phyloP scores from a whole-genome alignment of 1,140 invertebrate genomes.

The Whitmania pigra region DNA sequence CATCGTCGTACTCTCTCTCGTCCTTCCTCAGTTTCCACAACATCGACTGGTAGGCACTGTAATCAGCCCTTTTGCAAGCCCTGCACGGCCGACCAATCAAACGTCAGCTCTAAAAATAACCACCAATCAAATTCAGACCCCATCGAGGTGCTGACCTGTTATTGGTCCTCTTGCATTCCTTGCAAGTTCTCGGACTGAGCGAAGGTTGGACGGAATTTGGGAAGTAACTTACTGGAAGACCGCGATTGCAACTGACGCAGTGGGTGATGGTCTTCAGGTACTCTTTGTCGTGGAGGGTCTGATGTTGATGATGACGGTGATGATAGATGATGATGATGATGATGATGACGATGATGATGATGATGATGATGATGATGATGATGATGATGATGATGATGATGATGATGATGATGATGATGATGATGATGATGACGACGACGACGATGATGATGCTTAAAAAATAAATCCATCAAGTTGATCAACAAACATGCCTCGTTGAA shows the following conservation, averaged over 20 bases:
- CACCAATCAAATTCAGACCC: no score
- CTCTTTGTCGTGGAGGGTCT: background rate
- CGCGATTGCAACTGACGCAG: background rate
- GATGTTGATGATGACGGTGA: background rate
- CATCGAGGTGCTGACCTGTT: background rate
- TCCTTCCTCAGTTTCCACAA: background rate
- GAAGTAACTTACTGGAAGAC: background rate
- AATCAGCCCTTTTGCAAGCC: background rate
- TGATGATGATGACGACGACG: no score
- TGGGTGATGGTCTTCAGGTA: background rate
- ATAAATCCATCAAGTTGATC: background rate
- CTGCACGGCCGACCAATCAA: background rate
- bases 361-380: background rate
- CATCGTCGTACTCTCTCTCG: constrained; percentile 6
- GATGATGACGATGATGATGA: background rate
- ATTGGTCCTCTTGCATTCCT: constrained; percentile 4
- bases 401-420: background rate
- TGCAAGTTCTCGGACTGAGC: background rate
- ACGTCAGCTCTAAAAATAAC: no score
- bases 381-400: constrained; percentile 9
- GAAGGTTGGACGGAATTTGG: background rate
- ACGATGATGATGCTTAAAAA: no score
- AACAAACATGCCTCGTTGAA: background rate
- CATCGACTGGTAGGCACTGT: background rate
- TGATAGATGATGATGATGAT: background rate